Evolutionary conservation across 2,888 invertebrate species (phyloP).

Genomic region (Alcis repandata): DNA sequence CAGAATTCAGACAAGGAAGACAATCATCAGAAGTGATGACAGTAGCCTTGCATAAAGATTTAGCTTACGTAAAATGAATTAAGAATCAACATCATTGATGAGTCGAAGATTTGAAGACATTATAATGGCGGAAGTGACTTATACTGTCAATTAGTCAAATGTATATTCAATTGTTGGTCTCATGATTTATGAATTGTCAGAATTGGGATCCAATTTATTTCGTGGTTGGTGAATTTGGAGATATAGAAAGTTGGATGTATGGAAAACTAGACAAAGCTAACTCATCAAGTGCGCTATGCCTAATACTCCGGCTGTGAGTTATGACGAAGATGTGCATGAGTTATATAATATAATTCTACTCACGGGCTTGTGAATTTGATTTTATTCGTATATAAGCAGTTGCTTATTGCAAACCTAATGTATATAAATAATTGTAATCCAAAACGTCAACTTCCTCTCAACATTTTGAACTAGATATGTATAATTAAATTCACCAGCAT

Average conservation of each 20-base stretch:
- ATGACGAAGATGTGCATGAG: too few relatives aligned
- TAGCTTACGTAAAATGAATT: slow-evolving; percentile 29
- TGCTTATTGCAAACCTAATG: too few relatives aligned
- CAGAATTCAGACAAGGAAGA: slow-evolving; percentile 19
- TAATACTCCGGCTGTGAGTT: too few relatives aligned
- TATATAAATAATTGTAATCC: background rate
- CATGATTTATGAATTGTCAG: slow-evolving; percentile 22
- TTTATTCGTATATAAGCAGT: too few relatives aligned
- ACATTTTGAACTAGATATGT: too few relatives aligned
- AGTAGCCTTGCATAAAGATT: slow-evolving; percentile 25
- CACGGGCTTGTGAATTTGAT: too few relatives aligned
- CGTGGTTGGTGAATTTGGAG: background rate
- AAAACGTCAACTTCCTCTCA: background rate
- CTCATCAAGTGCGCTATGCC: too few relatives aligned
- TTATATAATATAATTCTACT: too few relatives aligned
- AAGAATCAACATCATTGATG: slow-evolving; percentile 20
- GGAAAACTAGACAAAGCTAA: background rate
- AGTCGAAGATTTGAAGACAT: slow-evolving; percentile 18
- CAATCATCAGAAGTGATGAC: slow-evolving; percentile 5
- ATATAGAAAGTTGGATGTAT: background rate
- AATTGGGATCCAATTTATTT: background rate
- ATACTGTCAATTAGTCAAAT: slow-evolving; percentile 33
- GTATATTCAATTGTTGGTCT: background rate
- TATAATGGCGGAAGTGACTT: slow-evolving; percentile 25
- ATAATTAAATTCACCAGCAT: too few relatives aligned